Evolutionary conservation across 2,888 invertebrate genomes (phyloP), one percentile per base, ranked within the genome.

Genomic region (Dasysyrphus albostriatus): DNA sequence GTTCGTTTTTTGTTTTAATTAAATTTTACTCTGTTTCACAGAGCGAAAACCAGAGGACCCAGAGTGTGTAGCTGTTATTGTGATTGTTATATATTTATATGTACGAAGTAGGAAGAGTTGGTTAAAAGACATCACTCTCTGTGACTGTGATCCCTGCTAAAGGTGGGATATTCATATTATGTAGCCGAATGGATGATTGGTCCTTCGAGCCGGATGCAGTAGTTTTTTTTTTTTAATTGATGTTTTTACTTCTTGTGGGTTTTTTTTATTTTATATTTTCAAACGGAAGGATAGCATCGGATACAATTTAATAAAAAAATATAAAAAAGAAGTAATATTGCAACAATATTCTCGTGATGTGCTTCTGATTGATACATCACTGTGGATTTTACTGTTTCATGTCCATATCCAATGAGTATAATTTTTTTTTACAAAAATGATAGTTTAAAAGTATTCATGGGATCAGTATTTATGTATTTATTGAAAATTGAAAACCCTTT

Each of bases 1-100:
- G 47, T 37, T 67, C 42, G 49, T 75, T 74, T 76, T 84, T 72
- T 73, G 49, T 82, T 87, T 87, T 82, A 87, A 87, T 87, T 87
- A 87, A 87, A 78, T 78, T 87, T 82, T 79, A 78, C 78, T 83
- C 83, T 87, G 58, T 87, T 82, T 70, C 85, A 59, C 24, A 24
- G 24, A 24, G 24, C n/a, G n/a, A 24, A 9, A 32, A 32, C 37
- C 32, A 32, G 44, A n/a, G 7, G 32, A 32, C 32, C 32, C n/a
- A 42, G n/a, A 16, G 47, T 42, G 4, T 42, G 19, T 19, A 24
- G 24, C 24, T 24, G 24, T 24, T 24, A 24, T 24, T 24, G 24
- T 24, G 3, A 3, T 24, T 24, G 24, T 24, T 24, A n/a, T n/a
- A n/a, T n/a, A n/a, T n/a, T n/a, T n/a, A n/a, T n/a, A n/a, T n/a